Evolutionary conservation across 2,797 vertebrate genomes (phyloP).

Genomic region (Erpetoichthys calabaricus): DNA sequence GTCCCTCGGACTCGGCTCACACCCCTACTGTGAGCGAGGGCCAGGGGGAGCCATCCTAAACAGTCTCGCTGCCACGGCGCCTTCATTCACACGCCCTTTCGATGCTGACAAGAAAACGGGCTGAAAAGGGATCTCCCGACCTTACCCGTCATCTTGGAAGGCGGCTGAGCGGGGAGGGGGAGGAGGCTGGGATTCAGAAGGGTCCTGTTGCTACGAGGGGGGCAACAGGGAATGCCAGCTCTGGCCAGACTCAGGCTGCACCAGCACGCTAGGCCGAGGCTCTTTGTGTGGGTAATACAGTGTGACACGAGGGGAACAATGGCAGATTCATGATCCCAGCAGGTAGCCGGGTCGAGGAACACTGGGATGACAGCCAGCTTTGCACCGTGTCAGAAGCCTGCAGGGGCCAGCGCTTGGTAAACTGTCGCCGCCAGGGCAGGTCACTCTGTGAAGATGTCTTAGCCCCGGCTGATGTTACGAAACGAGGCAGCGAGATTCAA

Average conservation of each 20-base stretch:
- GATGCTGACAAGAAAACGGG: constrained; percentile 68
- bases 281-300: constrained; percentile 79
- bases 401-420: constrained; percentile 47
- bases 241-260: constrained; percentile 51
- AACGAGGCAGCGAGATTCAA: too few relatives aligned
- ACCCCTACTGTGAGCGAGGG: constrained; percentile 90
- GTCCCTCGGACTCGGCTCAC: constrained; percentile 68
- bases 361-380: constrained; percentile 52
- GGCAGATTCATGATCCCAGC: constrained; percentile 96
- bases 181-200: constrained; percentile 25
- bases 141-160: constrained; percentile 54
- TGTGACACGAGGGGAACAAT: constrained; percentile 97
- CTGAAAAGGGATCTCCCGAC: constrained; percentile 79
- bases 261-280: constrained; percentile 51
- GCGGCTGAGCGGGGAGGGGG: constrained; percentile 44
- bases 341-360: constrained; percentile 84
- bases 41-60: constrained; percentile 56
- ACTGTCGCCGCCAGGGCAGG: constrained; percentile 32
- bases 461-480: too few relatives aligned
- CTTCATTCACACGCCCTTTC: constrained; percentile 97
- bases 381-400: constrained; percentile 45
- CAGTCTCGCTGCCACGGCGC: constrained; percentile 63
- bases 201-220: constrained; percentile 23
- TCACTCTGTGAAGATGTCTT: constrained; percentile 14
- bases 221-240: constrained; percentile 74